Base-by-base conservation (phyloP, 2,888 invertebrate genomes). In the Nebria brevicollis region DNA sequence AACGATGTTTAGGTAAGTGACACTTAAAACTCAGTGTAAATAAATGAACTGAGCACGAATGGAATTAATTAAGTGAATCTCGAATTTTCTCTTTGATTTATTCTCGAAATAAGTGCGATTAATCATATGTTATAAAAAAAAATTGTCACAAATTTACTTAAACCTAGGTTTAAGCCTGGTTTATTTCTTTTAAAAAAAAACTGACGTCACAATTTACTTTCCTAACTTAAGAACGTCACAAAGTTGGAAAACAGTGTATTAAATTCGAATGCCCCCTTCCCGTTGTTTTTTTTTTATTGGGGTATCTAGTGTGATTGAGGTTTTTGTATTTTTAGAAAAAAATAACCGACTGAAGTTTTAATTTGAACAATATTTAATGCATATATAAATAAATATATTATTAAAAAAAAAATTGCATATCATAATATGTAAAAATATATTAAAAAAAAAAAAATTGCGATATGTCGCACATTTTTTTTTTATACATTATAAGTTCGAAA, bases 51-150 rank as follows among this genome's bases (percentile, higher is more conserved):
- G 13, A 54, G 54, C 54, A 54, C 54, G 54, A 54, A 54, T 54
- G 54, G 54, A 54, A 54, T 54, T 54, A 54, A 54, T 54, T 54
- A 54, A 54, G 54, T 54, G 54, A 54, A 54, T 54, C 54, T 54
- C 54, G 54, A 54, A 54, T 54, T 54, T 2, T 54, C 13, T 54
- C 2, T 34, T 34, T 34, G 34, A 4, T 34, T 54, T 54, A 6
- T 54, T 54, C 54, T 54, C 13, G 54, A 54, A 54, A 54, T 54
- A 54, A 54, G 54, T 54, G 54, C 54, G 54, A 54, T 54, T 54
- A 54, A 11, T 54, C 8, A 11, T 54, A 54, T 11, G 11, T 11
- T 54, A 54, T 54, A 54, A 3, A 11, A 11, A 43, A 10, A 43
- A 11, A 11, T 11, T 54, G 54, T 54, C 13, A 34, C 34, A 34